phyloP scores from a whole-genome alignment of 2,113 vertebrate genomes.

The Phycodurus eques region DNA sequence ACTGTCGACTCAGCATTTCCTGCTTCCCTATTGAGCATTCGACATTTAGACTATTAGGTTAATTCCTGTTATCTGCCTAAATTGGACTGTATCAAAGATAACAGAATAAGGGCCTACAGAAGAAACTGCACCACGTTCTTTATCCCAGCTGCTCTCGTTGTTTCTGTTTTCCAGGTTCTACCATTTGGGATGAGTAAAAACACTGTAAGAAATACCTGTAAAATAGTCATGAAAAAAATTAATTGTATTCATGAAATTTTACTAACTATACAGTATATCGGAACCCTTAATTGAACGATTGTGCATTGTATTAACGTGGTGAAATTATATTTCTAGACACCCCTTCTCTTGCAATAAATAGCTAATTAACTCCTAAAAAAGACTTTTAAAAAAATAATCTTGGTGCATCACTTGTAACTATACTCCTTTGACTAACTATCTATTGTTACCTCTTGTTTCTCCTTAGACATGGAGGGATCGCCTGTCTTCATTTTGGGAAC shows the following conservation, averaged over 20 bases:
- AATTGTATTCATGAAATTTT: background rate
- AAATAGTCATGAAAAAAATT: background rate
- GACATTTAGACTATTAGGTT: conserved; percentile 52
- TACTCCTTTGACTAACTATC: background rate
- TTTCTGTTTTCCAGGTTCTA: background rate
- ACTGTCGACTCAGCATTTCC: conserved; percentile 45
- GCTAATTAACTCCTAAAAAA: background rate
- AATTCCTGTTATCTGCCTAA: conserved; percentile 68
- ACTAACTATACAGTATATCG: no score
- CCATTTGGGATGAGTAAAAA: background rate
- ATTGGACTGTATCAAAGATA: conserved; percentile 55
- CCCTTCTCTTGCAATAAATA: background rate
- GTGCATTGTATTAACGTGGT: background rate
- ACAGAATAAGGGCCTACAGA: conserved; percentile 6
- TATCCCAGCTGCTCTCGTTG: conserved; percentile 23
- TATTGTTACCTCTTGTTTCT: background rate
- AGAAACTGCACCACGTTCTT: conserved; percentile 16
- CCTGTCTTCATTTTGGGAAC: conserved; percentile 96
- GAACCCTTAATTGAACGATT: background rate
- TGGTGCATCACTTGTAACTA: background rate
- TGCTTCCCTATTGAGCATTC: conserved; percentile 24
- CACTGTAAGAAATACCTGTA: background rate
- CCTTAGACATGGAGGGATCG: conserved; percentile 89
- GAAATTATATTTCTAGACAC: background rate
- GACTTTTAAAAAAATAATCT: background rate